Conservation (phyloP, 1,140 invertebrate genomes). For the Aphelenchoides fujianensis region DNA sequence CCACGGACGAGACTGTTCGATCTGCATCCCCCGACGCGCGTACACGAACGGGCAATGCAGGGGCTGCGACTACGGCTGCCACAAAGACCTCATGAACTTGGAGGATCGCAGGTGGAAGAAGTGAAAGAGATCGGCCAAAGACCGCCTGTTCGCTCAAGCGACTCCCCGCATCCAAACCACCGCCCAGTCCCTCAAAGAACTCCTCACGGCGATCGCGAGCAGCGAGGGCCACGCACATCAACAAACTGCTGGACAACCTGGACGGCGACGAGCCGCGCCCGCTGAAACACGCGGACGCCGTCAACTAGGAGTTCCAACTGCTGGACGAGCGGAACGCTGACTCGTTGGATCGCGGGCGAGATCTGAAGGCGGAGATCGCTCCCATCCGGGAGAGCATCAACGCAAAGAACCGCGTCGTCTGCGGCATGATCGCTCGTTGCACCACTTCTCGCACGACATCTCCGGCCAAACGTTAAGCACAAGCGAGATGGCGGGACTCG, state of each 20-base stretch:
- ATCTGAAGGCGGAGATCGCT: slow-evolving; percentile 25
- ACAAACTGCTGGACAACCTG: slow-evolving; percentile 25
- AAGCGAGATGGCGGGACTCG: slow-evolving; percentile 33
- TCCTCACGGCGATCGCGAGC: slow-evolving; percentile 33
- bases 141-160: slow-evolving; percentile 74
- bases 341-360: slow-evolving; percentile 24
- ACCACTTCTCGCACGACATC: slow-evolving; percentile 29
- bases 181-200: slow-evolving; percentile 24
- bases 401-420: slow-evolving; percentile 30
- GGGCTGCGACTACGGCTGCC: slow-evolving; percentile 88
- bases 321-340: slow-evolving; percentile 43
- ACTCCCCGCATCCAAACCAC: slow-evolving; percentile 66
- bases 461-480: not conserved
- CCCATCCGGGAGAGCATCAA: slow-evolving; percentile 24
- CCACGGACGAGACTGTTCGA: slow-evolving; percentile 76
- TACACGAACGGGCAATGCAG: slow-evolving; percentile 69
- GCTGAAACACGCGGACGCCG: slow-evolving; percentile 32
- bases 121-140: slow-evolving; percentile 68
- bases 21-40: slow-evolving; percentile 74
- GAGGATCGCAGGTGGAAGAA: slow-evolving; percentile 68
- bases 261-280: slow-evolving; percentile 19
- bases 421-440: not conserved
- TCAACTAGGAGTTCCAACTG: slow-evolving; percentile 46
- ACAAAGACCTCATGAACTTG: slow-evolving; percentile 75
- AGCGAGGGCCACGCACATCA: slow-evolving; percentile 30